Base-by-base conservation (phyloP, 2,113 vertebrate genomes). In the Theristicus caerulescens region DNA sequence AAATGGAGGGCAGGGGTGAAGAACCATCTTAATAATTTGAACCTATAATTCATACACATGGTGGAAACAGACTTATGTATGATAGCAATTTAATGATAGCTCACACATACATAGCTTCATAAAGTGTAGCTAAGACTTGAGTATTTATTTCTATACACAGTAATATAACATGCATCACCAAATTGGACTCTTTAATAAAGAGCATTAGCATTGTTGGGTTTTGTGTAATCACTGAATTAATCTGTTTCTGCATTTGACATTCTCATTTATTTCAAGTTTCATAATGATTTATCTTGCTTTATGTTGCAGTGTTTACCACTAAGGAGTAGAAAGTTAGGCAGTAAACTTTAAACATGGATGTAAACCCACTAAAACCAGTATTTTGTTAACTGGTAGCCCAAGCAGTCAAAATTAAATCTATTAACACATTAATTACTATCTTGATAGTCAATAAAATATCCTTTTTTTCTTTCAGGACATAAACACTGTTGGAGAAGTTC, bases 401-500 rank as follows among this genome's bases (percentile, higher is more conserved):
- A 65, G 31, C 59, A 59, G 51, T 58, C 70, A 86, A 76, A 69
- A 69, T 52, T 15, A 91, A 61, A 77, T 29, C n/a, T 65, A n/a
- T 59, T 70, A 65, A 87, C 58, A 82, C 11, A 70, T 54, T 67
- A 19, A 79, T 58, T 93, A 49, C 36, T 59, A 57, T 32, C 15
- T 91, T 47, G 26, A 54, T 87, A 38, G 32, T 93, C 84, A 86
- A 96, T 69, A 84, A 62, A 93, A 87, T 91, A 84, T 52, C 27
- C 70, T 65, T 59, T 76, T 58, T 66, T 79, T 36, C 16, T 97
- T 94, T 38, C 82, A 97, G 96, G 96, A 97, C 69, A 97, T 97
- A 95, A 94, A 97, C 82, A 95, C 93, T 84, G 80, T 97, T 79
- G 97, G 97, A 92, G 95, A 97, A 94, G 87, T 93, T 88, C 91